Evolutionary conservation across 2,113 vertebrate genomes (phyloP), one percentile per base, ranked within the genome.

Genomic region (Willisornis vidua): DNA sequence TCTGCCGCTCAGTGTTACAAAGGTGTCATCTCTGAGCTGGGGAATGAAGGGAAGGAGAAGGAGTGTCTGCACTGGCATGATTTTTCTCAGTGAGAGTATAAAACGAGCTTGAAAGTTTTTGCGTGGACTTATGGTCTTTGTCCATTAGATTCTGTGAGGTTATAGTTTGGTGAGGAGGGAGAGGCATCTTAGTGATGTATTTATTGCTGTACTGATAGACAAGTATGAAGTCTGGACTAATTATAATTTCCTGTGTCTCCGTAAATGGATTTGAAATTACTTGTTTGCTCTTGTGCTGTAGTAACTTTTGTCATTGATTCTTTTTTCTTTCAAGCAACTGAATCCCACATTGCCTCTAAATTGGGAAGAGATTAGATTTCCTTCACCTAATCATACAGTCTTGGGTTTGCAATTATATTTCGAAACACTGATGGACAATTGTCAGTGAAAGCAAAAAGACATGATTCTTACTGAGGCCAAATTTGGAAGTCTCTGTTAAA

Each of bases 321-420:
- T 83, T 93, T 82, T 84, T 85, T 78, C 79, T 91, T 88, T 80
- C 63, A 76, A 92, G 79, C 29, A 77, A 22, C 66, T 67, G 62
- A 94, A 96, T 90, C 52, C 58, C 67, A 71, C 74, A 51, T 80
- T 93, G 85, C 85, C 75, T 92, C 73, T 90, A 83, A 94, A 80
- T 68, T 88, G 82, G 49, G 41, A 92, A 94, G 74, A 86, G 84
- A 94, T 65, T 96, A 93, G 52, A 93, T 94, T 94, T 97, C 33
- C 71, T 68, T 81, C 52, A 79, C 70, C 54, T 90, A 82, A 85
- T 90, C 7, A 0, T 67, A 41, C 37, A 70, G 61, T 48, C 65
- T 83, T 91, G 70, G 7, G 71, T 94, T 86, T 85, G 89, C 80
- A 88, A n/a, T 89, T 93, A 28, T 54, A 29, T 91, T 94, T 87